Evolutionary conservation across 2,113 vertebrate species (phyloP), one percentile per base, ranked within the genome.

Genomic region (Phyllostomus hastatus): DNA sequence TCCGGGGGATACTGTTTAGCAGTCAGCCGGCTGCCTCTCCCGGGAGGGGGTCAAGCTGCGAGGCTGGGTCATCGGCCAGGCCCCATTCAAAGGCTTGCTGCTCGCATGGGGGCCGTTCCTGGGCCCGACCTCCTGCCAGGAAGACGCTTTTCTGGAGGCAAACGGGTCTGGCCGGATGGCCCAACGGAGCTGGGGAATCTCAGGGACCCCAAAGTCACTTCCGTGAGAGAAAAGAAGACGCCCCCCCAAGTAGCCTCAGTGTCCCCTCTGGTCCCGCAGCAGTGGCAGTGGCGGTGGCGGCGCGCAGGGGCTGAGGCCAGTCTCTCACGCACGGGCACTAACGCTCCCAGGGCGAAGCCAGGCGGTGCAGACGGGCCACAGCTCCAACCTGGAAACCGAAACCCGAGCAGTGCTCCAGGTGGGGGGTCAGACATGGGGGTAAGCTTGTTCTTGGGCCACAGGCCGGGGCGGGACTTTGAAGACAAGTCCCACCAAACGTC

Each of bases 131-230:
- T 88, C 17, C 72, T 64, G 33, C 84, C 9, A 4, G 24, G 43
- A 93, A 97, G 96, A 95, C 72, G 2, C 54, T 92, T 97, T 97
- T 97, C 94, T 84, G 95, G 90, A n/a, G 64, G 95, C 89, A 92
- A 72, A 87, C 5, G 1, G n/a, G 28, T 81, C 17, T 14, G 35
- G 20, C 79, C 90, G 87, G 97, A 87, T 6, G 75, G 96, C 92
- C 94, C 92, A 95, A 88, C 2, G 48, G 94, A 96, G 88, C 75
- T 96, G 96, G 87, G n/a, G 94, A 94, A 59, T 92, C 84, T 0
- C 38, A 31, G 0, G 4, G 88, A 97, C 95, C 69, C 75, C 78
- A 95, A 95, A 50, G 26, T 41, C 43, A 1, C 66, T 90, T 94
- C 94, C 1, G 33, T 90, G 64, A 12, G 24, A 79, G 54, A 35